A percentile compares a stretch with the other conserved stretches of the same genome.
Conservation (phyloP, 2,888 invertebrate species). For the Brassicogethes aeneus region DNA sequence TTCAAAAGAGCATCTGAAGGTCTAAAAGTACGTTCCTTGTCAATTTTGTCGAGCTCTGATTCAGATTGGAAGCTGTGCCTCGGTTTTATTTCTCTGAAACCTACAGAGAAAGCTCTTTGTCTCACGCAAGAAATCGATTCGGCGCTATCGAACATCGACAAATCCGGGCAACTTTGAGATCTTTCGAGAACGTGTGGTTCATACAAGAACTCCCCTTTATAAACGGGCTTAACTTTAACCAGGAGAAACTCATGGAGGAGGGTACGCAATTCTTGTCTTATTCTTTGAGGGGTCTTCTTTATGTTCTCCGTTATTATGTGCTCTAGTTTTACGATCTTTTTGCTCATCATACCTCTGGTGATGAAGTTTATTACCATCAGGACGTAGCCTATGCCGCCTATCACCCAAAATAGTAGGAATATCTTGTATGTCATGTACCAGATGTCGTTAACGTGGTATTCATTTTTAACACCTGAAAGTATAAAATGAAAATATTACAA, state of each 20-base stretch:
- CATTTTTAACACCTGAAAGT: conserved; percentile 28
- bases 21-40: conserved; percentile 64
- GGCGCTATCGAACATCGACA: conserved; percentile 50
- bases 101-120: conserved; percentile 57
- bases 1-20: conserved; percentile 61
- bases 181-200: conserved; percentile 41
- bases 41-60: conserved; percentile 64
- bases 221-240: conserved; percentile 66
- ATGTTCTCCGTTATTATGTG: conserved; percentile 68
- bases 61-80: conserved; percentile 64
- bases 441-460: conserved; percentile 48
- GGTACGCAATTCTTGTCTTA: conserved; percentile 44
- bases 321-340: conserved; percentile 63
- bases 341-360: conserved; percentile 66
- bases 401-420: conserved; percentile 80
- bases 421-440: conserved; percentile 68
- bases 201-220: conserved; percentile 50
- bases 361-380: conserved; percentile 86
- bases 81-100: conserved; percentile 32
- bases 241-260: conserved; percentile 60
- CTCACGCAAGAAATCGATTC: conserved; percentile 38
- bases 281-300: conserved; percentile 68
- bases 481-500: conserved; percentile 12
- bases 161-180: conserved; percentile 63
- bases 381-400: conserved; percentile 83